Conservation (phyloP, 2,113 vertebrate species). For the Paramisgurnus dabryanus region DNA sequence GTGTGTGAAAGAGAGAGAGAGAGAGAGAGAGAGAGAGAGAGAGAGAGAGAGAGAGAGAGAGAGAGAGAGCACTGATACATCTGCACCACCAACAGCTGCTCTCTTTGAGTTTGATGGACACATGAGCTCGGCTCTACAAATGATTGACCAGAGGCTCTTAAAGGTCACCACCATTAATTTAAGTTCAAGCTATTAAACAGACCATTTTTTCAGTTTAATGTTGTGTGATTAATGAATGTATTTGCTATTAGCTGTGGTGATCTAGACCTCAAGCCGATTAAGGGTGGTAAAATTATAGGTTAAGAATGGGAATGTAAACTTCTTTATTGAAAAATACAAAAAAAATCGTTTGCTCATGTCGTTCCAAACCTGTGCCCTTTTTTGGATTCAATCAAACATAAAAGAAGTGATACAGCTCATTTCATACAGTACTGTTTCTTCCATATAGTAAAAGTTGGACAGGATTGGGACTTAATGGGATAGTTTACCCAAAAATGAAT, state of each 20-base stretch:
- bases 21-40: no score
- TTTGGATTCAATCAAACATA: no score
- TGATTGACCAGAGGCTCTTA: slow-evolving; percentile 1
- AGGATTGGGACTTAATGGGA: no score
- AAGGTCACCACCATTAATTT: slow-evolving; percentile 24
- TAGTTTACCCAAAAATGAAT: no score
- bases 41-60: no score
- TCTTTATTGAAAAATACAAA: not conserved
- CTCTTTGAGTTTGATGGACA: not conserved
- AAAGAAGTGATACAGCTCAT: no score
- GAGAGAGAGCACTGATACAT: not conserved
- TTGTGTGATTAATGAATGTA: not conserved
- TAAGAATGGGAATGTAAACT: not conserved
- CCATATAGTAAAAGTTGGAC: no score
- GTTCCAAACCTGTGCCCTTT: no score
- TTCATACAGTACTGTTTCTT: no score
- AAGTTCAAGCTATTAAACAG: not conserved
- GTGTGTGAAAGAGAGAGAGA: no score
- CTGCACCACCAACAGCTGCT: slow-evolving; percentile 6
- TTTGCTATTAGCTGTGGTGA: not conserved
- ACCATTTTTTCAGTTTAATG: no score
- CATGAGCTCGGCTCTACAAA: not conserved
- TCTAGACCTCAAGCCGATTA: not conserved
- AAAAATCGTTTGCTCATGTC: no score
- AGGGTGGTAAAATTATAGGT: not conserved